Conservation (phyloP, 1,140 invertebrate genomes). For the Heterodera schachtii region DNA sequence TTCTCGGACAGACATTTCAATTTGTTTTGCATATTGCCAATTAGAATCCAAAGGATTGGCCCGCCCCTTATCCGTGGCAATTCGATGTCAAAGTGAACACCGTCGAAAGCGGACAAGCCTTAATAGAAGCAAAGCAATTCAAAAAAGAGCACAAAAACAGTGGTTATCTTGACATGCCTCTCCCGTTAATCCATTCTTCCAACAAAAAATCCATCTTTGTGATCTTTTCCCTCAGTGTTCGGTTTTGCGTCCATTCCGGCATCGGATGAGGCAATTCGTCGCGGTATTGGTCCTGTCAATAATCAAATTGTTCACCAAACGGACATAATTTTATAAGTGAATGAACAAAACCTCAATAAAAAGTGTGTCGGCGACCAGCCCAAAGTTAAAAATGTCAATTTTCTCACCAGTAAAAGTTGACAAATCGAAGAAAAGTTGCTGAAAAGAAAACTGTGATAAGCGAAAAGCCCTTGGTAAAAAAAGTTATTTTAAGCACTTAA, state of each 20-base stretch:
- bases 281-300: conserved; percentile 6
- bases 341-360: conserved; percentile 31
- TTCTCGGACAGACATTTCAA: conserved; percentile 29
- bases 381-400: conserved; percentile 32
- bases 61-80: conserved; percentile 44
- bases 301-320: neutral
- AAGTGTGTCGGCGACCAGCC: conserved; percentile 32
- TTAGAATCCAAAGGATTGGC: conserved; percentile 33
- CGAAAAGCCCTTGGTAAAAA: too few relatives aligned
- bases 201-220: conserved; percentile 22
- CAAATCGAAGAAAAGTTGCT: conserved; percentile 33
- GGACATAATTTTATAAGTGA: neutral
- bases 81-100: conserved; percentile 46
- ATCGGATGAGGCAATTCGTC: conserved; percentile 18
- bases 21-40: conserved; percentile 41
- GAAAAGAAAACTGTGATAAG: neutral
- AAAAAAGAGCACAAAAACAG: conserved; percentile 5
- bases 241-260: conserved; percentile 34
- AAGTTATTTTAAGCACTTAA: too few relatives aligned
- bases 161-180: neutral
- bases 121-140: neutral
- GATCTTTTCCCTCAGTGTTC: conserved; percentile 18
- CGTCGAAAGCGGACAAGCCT: conserved; percentile 40
- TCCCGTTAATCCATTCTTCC: conserved; percentile 29
- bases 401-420: conserved; percentile 26